Evolutionary conservation across 2,888 invertebrate species (phyloP), one percentile per base, ranked within the genome.

Genomic region (Lepas anatifera): DNA sequence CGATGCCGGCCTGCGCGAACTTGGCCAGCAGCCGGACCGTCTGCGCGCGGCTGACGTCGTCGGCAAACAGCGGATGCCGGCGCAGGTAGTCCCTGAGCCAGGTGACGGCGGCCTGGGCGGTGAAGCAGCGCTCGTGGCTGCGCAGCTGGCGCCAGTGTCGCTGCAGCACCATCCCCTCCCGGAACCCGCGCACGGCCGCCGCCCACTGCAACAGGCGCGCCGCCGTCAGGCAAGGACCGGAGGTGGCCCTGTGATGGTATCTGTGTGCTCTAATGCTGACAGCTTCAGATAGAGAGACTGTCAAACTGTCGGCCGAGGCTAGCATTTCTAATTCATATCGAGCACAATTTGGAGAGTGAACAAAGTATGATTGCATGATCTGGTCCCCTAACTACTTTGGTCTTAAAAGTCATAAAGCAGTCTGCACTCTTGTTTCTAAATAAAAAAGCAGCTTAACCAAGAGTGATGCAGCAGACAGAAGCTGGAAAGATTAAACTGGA

Each of bases 41-140:
- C 68, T 71, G 71, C n/a, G 68, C 63, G 43, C 70, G 70, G 52
- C 69, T 50, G n/a, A 71, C 70, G n/a, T 68, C 63, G 32, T 52
- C 43, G 3, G 64, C 67, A 35, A 71, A 71, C 27, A 68, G 70
- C 39, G 71, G 64, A 64, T 70, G 69, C 22, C 39, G 13, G 37
- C 25, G 35, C 25, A 71, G 64, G 22, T 64, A 58, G 39, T 46
- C 32, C 27, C 68, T 70, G 39, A 71, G 63, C 71, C 71, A 71
- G 67, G 64, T 68, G 32, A 71, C 64, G 37, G 69, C 69, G 10
- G 70, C 70, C 35, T 67, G n/a, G 29, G 41, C 69, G 11, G 68
- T 68, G 70, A 71, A 71, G 50, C 71, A 71, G 39, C 69, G 64
- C 13, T 71, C 71, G 64, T 66, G 25, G 66, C n/a, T 16, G 66